A percentile compares a stretch with the other conserved stretches of the same genome.
phyloP scores from a whole-genome alignment of 2,797 vertebrate genomes.

The Poecilia wingei region DNA sequence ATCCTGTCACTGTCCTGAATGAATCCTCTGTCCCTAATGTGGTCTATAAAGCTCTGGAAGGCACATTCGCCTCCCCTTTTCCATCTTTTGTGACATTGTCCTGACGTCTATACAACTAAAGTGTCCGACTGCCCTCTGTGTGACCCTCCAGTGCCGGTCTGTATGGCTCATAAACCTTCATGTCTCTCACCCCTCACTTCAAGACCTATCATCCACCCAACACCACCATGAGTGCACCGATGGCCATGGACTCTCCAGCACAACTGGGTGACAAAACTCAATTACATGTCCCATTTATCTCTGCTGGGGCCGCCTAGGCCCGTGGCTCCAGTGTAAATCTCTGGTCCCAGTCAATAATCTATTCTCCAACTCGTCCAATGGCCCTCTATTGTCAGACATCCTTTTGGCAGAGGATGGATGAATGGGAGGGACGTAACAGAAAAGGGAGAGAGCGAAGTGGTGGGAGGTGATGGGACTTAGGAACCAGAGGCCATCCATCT shows the following conservation, averaged over 20 bases:
- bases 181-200: constrained; percentile 41
- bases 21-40: constrained; percentile 60
- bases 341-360: constrained; percentile 82
- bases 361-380: constrained; percentile 76
- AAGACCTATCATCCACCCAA: constrained; percentile 53
- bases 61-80: constrained; percentile 45
- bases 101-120: constrained; percentile 63
- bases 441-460: constrained; percentile 62
- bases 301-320: constrained; percentile 67
- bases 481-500: constrained; percentile 77
- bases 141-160: constrained; percentile 70
- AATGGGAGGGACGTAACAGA: constrained; percentile 55
- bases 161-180: constrained; percentile 74
- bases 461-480: constrained; percentile 63
- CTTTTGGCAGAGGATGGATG: constrained; percentile 68
- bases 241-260: constrained; percentile 71
- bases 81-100: constrained; percentile 65
- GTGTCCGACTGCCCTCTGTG: constrained; percentile 66
- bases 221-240: constrained; percentile 57
- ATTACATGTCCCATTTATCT: constrained; percentile 84
- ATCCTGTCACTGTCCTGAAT: constrained; percentile 55
- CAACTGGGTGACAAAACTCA: constrained; percentile 83
- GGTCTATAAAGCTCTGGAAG: constrained; percentile 57
- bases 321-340: constrained; percentile 82
- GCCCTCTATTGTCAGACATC: constrained; percentile 76